A percentile compares a stretch with the other conserved stretches of the same genome.
Conservation (phyloP, 2,888 invertebrate species). For the Drosophila subsilvestris region DNA sequence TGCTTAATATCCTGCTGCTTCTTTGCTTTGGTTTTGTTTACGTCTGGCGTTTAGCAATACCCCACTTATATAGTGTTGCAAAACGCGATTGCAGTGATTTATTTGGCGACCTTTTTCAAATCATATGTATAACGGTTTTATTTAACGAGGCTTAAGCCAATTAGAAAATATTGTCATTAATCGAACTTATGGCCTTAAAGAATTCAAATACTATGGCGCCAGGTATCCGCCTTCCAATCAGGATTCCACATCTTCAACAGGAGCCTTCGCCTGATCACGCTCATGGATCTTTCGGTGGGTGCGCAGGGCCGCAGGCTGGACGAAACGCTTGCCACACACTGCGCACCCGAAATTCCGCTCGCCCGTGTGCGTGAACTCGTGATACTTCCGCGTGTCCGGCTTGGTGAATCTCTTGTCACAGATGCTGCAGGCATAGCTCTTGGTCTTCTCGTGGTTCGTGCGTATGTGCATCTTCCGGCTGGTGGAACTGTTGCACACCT, state of each 20-base stretch:
- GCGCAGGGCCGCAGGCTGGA: slow-evolving; percentile 76
- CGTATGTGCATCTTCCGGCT: slow-evolving; percentile 77
- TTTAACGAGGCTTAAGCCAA: not conserved
- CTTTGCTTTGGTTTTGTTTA: not conserved
- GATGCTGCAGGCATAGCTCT: slow-evolving; percentile 75
- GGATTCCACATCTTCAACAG: not conserved
- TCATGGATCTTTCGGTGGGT: slow-evolving; percentile 79
- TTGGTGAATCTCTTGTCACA: slow-evolving; percentile 81
- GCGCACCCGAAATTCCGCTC: slow-evolving; percentile 79
- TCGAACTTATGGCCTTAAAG: not conserved
- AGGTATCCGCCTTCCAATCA: not conserved
- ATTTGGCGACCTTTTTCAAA: not conserved
- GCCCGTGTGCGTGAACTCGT: slow-evolving; percentile 82
- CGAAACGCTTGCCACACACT: slow-evolving; percentile 76
- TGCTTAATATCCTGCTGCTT: not conserved
- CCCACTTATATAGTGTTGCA: not conserved
- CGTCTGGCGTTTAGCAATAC: not conserved
- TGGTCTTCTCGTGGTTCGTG: slow-evolving; percentile 77
- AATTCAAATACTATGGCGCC: no score
- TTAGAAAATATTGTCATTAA: not conserved
- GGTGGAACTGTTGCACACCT: slow-evolving; percentile 79
- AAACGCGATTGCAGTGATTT: not conserved
- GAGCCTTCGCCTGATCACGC: slow-evolving; percentile 19
- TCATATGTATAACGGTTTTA: not conserved
- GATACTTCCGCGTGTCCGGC: slow-evolving; percentile 81